Evolutionary conservation across 2,888 invertebrate genomes (phyloP).

Genomic region (Dorcus hopei): DNA sequence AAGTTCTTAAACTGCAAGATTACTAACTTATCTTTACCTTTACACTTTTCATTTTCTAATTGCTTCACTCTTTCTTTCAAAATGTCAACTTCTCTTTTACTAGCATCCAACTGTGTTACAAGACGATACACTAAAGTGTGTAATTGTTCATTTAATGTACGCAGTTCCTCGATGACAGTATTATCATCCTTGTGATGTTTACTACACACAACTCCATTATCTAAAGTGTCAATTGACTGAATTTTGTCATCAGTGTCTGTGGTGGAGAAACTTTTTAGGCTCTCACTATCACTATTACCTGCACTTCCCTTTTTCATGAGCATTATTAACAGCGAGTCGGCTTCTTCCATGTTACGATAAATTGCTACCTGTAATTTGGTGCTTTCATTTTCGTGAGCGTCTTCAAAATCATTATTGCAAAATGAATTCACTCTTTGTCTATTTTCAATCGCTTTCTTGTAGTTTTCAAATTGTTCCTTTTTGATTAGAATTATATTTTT

Average conservation of each 20-base stretch:
- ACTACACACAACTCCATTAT: slow-evolving; percentile 43
- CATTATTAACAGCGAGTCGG: slow-evolving; percentile 59
- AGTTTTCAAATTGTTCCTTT: slow-evolving; percentile 53
- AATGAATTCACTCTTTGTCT: slow-evolving; percentile 41
- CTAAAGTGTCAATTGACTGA: slow-evolving; percentile 28
- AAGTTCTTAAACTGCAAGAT: too few species aligned
- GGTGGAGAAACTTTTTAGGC: slow-evolving; percentile 32
- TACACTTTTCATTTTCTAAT: slow-evolving; percentile 56
- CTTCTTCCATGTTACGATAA: slow-evolving; percentile 64
- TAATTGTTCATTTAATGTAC: slow-evolving; percentile 62
- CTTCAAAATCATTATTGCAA: slow-evolving; percentile 44
- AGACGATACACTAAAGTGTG: slow-evolving; percentile 58
- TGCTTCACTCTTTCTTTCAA: slow-evolving; percentile 57
- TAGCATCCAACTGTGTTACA: slow-evolving; percentile 62
- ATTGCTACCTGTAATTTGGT: slow-evolving; percentile 57
- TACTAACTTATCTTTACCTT: slow-evolving; percentile 30
- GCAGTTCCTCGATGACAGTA: slow-evolving; percentile 65
- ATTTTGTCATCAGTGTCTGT: slow-evolving; percentile 38
- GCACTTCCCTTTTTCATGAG: slow-evolving; percentile 38
- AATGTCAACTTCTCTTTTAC: slow-evolving; percentile 61
- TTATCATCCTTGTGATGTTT: slow-evolving; percentile 62
- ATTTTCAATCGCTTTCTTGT: slow-evolving; percentile 55
- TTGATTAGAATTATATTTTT: slow-evolving; percentile 59
- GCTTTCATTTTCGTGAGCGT: slow-evolving; percentile 44
- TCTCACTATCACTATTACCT: slow-evolving; percentile 41